Percentiles rank a stretch among this genome's conserved stretches.
phyloP scores from a whole-genome alignment of 2,113 vertebrate genomes.

The Sorex fumeus region DNA sequence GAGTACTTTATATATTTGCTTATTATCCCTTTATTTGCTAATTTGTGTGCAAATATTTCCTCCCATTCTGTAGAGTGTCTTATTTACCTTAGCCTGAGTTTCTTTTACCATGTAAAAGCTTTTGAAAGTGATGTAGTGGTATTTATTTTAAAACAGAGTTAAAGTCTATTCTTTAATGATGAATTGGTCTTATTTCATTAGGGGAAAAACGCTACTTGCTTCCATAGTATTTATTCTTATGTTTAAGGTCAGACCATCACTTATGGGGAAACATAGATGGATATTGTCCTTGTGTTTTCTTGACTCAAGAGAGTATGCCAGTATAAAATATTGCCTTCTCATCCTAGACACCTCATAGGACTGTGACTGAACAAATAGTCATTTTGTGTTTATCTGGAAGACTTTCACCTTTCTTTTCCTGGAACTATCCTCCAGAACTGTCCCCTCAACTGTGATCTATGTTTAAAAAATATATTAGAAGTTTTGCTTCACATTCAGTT shows the following conservation, averaged over 20 bases:
- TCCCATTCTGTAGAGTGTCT: too few species aligned
- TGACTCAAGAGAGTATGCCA: constrained; percentile 51
- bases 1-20: too few species aligned
- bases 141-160: constrained; percentile 29
- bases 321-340: neutral
- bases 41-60: too few species aligned
- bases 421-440: constrained; percentile 84
- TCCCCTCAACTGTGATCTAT: constrained; percentile 70
- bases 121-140: neutral
- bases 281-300: constrained; percentile 57
- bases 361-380: constrained; percentile 14
- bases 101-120: too few species aligned
- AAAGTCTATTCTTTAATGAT: constrained; percentile 8
- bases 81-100: too few species aligned
- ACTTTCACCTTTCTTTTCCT: constrained; percentile 67
- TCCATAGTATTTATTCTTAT: constrained; percentile 55
- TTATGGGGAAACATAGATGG: constrained; percentile 21
- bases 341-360: constrained; percentile 33
- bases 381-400: constrained; percentile 77
- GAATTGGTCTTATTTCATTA: constrained; percentile 30
- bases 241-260: constrained; percentile 38
- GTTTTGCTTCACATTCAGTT: constrained; percentile 84
- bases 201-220: constrained; percentile 59
- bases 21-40: too few species aligned
- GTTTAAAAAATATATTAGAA: constrained; percentile 84